phyloP scores from a whole-genome alignment of 2,797 vertebrate genomes.

The Nothura maculosa region DNA sequence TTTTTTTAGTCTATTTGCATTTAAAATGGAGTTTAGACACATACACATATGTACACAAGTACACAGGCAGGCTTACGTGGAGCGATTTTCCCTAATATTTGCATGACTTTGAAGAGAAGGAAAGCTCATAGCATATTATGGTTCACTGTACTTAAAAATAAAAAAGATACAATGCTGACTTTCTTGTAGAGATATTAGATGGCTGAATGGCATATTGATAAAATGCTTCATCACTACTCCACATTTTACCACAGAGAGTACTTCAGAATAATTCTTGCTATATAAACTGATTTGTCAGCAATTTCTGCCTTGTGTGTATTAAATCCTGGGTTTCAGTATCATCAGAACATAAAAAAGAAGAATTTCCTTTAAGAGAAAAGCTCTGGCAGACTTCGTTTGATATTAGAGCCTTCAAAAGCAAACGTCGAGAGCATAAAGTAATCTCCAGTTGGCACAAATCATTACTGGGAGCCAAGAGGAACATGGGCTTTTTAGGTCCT shows the following conservation, averaged over 20 bases:
- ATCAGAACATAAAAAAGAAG: background rate
- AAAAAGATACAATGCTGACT: background rate
- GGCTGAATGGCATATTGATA: background rate
- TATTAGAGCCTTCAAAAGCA: background rate
- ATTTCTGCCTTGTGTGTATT: background rate
- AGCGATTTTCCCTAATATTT: background rate
- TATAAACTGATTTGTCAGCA: background rate
- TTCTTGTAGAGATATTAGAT: background rate
- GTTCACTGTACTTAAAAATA: background rate
- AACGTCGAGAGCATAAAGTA: background rate
- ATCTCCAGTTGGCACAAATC: background rate
- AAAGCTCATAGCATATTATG: background rate
- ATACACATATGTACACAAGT: background rate
- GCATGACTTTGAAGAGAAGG: background rate
- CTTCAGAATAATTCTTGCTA: background rate
- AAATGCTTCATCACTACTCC: background rate
- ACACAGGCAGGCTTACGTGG: rapidly evolving
- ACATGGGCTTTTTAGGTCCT: background rate
- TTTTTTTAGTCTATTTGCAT: background rate
- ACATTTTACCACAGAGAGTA: background rate
- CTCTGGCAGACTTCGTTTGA: background rate
- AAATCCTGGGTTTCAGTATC: background rate
- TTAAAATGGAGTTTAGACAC: background rate
- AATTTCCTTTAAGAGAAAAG: background rate
- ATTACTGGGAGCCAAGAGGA: background rate